A percentile compares a stretch with the other conserved stretches of the same genome.
Evolutionary conservation across 35 echinoderm and acorn worm genomes (phyloP).

Genomic region (Acanthaster planci): DNA sequence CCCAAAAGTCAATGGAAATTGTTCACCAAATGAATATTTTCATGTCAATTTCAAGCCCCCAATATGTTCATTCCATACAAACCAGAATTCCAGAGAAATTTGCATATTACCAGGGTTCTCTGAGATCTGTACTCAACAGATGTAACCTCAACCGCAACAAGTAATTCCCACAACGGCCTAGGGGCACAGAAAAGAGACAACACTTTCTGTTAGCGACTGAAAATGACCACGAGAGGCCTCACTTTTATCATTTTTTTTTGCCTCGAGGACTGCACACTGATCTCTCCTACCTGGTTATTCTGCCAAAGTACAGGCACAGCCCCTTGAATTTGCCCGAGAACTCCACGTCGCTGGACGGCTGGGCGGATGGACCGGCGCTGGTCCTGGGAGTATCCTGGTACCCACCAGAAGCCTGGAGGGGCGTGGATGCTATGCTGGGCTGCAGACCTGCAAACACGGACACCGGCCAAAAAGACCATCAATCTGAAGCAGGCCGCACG

Average conservation of each 20-base stretch:
- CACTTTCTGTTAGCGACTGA: no score
- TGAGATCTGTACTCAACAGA: not conserved
- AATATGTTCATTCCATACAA: no score
- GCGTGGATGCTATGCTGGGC: conserved; percentile 74
- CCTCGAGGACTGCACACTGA: not conserved
- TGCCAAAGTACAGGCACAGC: conserved; percentile 82
- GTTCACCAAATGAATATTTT: no score
- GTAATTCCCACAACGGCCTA: conserved; percentile 3
- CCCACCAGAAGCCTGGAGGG: conserved; percentile 15
- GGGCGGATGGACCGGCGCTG: not conserved
- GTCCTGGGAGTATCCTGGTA: conserved; percentile 23
- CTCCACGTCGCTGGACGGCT: conserved; percentile 30
- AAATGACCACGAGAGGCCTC: no score
- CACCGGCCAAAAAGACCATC: not conserved
- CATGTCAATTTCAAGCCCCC: no score
- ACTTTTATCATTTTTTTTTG: no score
- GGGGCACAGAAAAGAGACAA: no score
- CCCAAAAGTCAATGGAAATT: no score
- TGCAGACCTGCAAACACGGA: conserved; percentile 37
- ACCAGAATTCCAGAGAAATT: no score
- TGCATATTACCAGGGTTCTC: not conserved
- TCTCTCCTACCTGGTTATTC: conserved; percentile 61
- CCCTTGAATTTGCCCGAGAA: conserved; percentile 89
- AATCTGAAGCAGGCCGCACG: no score
- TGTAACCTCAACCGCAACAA: not conserved